Percentiles rank a stretch among this genome's conserved stretches.
Evolutionary conservation across 2,888 invertebrate species (phyloP).

Genomic region (Mesoligia furuncula): DNA sequence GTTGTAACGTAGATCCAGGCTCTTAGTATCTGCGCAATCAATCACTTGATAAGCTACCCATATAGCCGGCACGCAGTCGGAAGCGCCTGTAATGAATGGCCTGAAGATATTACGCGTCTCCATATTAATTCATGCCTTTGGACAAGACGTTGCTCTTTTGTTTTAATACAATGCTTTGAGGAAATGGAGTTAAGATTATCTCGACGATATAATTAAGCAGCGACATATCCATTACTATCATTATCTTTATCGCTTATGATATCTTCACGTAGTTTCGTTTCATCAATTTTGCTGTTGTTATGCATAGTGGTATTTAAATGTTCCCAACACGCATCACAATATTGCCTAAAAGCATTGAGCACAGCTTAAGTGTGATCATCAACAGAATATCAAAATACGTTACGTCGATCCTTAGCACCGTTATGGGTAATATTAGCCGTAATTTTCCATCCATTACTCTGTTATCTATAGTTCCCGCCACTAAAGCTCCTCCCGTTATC

Average conservation of each 20-base stretch:
- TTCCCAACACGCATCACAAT: background rate
- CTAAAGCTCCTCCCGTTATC: slow-evolving; percentile 50
- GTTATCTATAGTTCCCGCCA: slow-evolving; percentile 55
- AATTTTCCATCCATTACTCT: slow-evolving; percentile 57
- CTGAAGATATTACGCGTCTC: slow-evolving; percentile 62
- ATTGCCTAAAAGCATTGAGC: background rate
- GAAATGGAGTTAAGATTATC: slow-evolving; percentile 34
- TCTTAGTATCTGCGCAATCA: slow-evolving; percentile 67
- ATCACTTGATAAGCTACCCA: slow-evolving; percentile 69
- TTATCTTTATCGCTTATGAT: background rate
- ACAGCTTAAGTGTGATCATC: slow-evolving; percentile 14
- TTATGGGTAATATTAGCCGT: slow-evolving; percentile 46
- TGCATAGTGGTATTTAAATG: background rate
- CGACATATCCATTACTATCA: background rate
- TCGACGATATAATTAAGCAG: slow-evolving; percentile 6
- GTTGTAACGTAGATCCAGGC: slow-evolving; percentile 53
- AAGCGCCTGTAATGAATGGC: slow-evolving; percentile 66
- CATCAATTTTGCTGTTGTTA: too few relatives aligned
- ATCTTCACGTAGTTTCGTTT: background rate
- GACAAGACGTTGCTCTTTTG: slow-evolving; percentile 45
- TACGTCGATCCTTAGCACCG: slow-evolving; percentile 10
- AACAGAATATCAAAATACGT: slow-evolving; percentile 46
- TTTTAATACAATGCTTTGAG: slow-evolving; percentile 21
- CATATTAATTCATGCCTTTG: slow-evolving; percentile 64
- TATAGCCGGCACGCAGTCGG: slow-evolving; percentile 66